Base-by-base conservation (phyloP, 2,797 vertebrate genomes). In the Tiaroga cobitis region DNA sequence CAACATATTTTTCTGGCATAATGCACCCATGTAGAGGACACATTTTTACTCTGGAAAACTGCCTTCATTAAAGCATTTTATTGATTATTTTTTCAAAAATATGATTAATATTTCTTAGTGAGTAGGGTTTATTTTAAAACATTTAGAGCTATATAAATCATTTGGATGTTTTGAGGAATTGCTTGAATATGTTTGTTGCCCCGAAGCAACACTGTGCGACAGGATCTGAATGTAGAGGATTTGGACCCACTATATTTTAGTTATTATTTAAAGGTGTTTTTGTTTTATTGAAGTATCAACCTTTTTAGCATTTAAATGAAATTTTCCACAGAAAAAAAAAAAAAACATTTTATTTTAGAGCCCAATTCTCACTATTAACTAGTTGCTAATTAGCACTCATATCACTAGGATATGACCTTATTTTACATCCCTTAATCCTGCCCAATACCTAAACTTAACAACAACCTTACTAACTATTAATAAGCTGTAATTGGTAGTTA, bases 161-260 rank as follows among this genome's bases (percentile, higher is more conserved):
- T 83, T 83, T 77, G 70, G 51, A 76, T 68, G 82, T 76, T 83
- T 67, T 76, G 29, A 83, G 46, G 73, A 83, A 76, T 41, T 68
- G 46, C 46, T 69, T 78, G 43, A 68, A 69, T 84, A 29, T 78
- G 37, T 84, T 54, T 84, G 37, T 56, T 69, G n/a, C 63, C 72
- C 63, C 3, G 4, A 76, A 77, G 73, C 82, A 68, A 51, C 18
- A 15, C 49, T 68, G 39, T 46, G 41, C 21, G 26, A 74, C 51
- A 46, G 61, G 19, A 69, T 43, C 54, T 74, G 41, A 65, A 13
- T 76, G 73, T 67, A 19, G 61, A 21, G 10, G 1, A 51, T 41
- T 24, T 56, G 29, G 7, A 77, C 59, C 37, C 8, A 63, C 56
- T 46, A 7, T 46, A 51, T 49, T 46, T n/a, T 54, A n/a, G 39